Evolutionary conservation across 37 sponge, comb jelly and placozoan genomes (phyloP), one percentile per base, ranked within the genome.

Genomic region (Agelas oroides): DNA sequence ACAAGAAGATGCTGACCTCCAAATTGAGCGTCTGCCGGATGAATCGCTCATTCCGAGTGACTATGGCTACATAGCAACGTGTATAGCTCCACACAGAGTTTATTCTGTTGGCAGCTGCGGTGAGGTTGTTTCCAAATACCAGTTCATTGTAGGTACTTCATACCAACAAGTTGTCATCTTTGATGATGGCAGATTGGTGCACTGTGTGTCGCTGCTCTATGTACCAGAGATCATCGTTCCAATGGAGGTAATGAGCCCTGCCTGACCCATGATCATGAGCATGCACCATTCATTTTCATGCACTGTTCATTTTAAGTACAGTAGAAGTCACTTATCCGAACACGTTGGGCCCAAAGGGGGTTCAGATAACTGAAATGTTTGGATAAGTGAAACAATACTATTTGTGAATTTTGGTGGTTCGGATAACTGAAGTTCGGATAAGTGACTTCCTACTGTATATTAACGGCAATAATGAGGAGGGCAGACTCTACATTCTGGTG

Each of bases 101-200:
- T 57, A 33, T 38, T 54, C 23, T 27, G 56, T 73, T 57, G 53
- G 39, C 35, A 13, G 59, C 37, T 53, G 38, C 1, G 76, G 76
- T 23, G 76, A 63, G 34, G 34, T 76, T 34, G 57, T 28, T 28
- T 21, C 25, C 14, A 69, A 41, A 33, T 17, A 5, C 14, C 25
- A n/a, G 23, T 69, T 59, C 60, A 3, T 82, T 25, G 82, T 88
- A 23, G 88, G 88, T 1, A 88, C 88, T 27, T 23, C 41, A 23
- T 76, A 58, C 61, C 68, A 76, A 17, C 88, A 88, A 66, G 76
- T 88, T 70, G 75, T 88, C 23, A 15, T 88, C 5, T 46, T 88
- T 52, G 59, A 67, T 38, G 88, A 65, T 14, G 77, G 60, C 2
- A 53, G 2, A 14, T 38, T 31, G 21, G 3, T 66, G 36, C 70